Percentiles rank a stretch among this genome's conserved stretches.
Conservation (phyloP, 2,113 vertebrate species). For the Pterocles orientalis region DNA sequence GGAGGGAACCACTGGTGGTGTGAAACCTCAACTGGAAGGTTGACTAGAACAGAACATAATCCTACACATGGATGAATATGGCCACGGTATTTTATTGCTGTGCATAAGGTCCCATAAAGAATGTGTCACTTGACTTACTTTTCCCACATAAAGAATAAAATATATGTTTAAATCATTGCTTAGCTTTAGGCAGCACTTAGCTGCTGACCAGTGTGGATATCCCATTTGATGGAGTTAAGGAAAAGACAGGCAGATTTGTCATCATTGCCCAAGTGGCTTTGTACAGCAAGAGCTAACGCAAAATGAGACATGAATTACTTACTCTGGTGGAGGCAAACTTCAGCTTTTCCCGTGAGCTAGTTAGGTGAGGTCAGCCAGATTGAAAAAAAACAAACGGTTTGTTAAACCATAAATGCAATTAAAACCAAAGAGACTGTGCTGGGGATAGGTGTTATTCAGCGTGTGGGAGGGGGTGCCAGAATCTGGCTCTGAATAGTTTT, state of each 20-base stretch:
- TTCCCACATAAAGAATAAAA: background rate
- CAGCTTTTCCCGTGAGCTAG: background rate
- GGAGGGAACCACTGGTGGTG: background rate
- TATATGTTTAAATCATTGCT: background rate
- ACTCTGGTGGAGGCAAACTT: background rate
- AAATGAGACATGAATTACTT: background rate
- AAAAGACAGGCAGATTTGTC: background rate
- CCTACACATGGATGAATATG: background rate
- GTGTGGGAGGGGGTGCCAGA: background rate
- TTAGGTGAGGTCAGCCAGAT: background rate
- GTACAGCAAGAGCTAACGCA: background rate
- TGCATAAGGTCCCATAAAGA: background rate
- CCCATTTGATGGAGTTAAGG: background rate
- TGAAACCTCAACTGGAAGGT: background rate
- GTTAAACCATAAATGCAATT: conserved; percentile 4
- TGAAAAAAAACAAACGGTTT: background rate
- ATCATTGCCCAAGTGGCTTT: background rate
- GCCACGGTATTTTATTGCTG: background rate
- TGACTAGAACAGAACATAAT: background rate
- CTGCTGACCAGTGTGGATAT: conserved; percentile 1
- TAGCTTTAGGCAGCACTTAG: background rate
- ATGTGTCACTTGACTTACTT: background rate
- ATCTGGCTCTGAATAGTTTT: conserved; percentile 49
- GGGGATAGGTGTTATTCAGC: background rate
- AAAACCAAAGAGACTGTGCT: background rate